Evolutionary conservation across 2,888 invertebrate species (phyloP).

Genomic region (Acanthosepion pharaonis): DNA sequence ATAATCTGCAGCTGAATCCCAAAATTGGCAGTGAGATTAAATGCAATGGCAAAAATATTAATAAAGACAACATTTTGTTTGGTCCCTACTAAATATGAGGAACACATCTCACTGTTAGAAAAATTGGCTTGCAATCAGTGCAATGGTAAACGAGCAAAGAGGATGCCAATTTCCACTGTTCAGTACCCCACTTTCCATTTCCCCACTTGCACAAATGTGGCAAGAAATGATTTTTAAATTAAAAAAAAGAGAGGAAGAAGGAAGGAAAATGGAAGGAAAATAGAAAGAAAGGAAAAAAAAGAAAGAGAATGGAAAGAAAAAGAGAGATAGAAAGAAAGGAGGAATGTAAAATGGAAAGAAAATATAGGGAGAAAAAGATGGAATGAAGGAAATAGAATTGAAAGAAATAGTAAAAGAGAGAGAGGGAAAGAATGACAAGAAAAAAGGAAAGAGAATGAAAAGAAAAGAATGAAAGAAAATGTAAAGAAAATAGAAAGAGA

Average conservation of each 20-base stretch:
- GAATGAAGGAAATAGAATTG: no score
- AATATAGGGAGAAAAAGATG: background rate
- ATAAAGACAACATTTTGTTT: background rate
- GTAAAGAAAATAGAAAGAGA: background rate
- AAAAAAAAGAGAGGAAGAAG: background rate
- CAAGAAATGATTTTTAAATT: background rate
- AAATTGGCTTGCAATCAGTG: background rate
- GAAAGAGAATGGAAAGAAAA: background rate
- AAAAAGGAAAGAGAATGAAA: background rate
- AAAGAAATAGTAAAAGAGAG: no score
- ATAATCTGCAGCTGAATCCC: background rate
- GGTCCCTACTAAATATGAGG: background rate
- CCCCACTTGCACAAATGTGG: background rate
- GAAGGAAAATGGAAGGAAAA: background rate
- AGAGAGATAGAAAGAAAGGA: background rate
- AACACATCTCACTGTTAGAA: background rate
- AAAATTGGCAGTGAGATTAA: background rate
- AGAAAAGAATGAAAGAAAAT: background rate
- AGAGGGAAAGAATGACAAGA: background rate
- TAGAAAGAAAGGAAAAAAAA: background rate
- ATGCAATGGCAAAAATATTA: background rate
- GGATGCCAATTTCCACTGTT: conserved; percentile 1
- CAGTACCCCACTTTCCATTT: background rate
- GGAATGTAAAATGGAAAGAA: background rate
- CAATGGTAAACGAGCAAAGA: background rate